Evolutionary conservation across 2,797 vertebrate genomes (phyloP).

Genomic region (Chrysocyon brachyurus): DNA sequence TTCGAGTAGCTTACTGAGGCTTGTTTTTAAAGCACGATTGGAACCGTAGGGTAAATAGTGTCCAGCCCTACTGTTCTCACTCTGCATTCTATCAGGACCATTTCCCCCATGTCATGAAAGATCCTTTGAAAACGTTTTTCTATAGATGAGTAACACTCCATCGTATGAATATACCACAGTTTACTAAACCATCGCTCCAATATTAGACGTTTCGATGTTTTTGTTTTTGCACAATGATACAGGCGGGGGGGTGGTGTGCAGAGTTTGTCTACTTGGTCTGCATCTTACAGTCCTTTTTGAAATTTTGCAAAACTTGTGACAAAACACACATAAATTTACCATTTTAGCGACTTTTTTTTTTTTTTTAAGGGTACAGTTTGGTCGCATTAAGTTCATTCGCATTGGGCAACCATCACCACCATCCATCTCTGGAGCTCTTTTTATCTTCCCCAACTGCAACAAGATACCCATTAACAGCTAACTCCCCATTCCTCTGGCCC

Average conservation of each 20-base stretch:
- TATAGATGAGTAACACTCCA: not conserved
- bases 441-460: not conserved
- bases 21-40: not conserved
- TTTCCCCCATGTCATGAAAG: not conserved
- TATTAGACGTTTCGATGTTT: not conserved
- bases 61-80: not conserved
- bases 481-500: not conserved
- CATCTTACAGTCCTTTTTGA: not conserved
- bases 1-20: not conserved
- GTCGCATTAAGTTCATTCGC: not conserved
- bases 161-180: rapidly evolving
- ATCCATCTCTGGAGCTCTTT: not conserved
- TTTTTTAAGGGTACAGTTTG: not conserved
- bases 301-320: not conserved
- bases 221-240: not conserved
- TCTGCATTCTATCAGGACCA: not conserved
- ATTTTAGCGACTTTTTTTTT: not conserved
- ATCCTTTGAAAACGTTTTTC: not conserved
- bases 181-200: not conserved
- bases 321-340: not conserved
- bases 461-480: not conserved
- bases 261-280: not conserved
- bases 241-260: not conserved
- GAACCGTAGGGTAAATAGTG: not conserved
- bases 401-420: no score